Conservation (phyloP, 2,113 vertebrate species). For the Dasypus novemcinctus region DNA sequence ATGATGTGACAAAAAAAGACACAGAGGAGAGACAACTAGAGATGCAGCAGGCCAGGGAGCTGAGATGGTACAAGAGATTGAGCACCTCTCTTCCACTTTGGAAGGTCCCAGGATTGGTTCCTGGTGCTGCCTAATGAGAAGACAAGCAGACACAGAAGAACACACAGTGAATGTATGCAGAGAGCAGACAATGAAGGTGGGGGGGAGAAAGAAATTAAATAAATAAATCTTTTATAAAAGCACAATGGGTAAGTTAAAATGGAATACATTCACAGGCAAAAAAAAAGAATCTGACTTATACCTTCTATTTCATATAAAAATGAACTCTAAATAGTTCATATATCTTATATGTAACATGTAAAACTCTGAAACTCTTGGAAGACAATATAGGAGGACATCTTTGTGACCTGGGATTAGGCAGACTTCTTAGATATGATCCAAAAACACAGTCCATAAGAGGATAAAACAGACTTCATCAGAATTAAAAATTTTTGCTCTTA, state of each 20-base stretch:
- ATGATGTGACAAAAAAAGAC: too few species aligned
- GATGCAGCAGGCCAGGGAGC: too few species aligned
- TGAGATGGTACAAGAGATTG: too few species aligned
- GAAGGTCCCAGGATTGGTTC: too few species aligned
- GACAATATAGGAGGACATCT: background rate
- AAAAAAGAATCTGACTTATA: background rate
- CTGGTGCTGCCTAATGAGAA: too few species aligned
- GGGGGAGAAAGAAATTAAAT: too few species aligned
- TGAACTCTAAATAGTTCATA: slow-evolving; percentile 15
- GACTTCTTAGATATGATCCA: background rate
- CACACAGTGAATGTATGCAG: too few species aligned
- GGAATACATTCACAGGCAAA: background rate
- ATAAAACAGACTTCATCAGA: background rate
- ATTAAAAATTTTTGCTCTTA: slow-evolving; percentile 15
- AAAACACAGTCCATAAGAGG: background rate
- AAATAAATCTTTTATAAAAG: too few species aligned
- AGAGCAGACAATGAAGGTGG: too few species aligned
- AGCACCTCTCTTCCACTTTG: too few species aligned
- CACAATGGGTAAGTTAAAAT: background rate
- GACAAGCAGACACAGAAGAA: too few species aligned
- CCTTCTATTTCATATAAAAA: background rate
- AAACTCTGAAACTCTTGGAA: background rate
- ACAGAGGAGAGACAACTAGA: too few species aligned
- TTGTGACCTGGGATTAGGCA: background rate
- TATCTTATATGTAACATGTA: background rate